Evolutionary conservation across 2,888 invertebrate genomes (phyloP), one percentile per base, ranked within the genome.

Genomic region (Netelia inedita): DNA sequence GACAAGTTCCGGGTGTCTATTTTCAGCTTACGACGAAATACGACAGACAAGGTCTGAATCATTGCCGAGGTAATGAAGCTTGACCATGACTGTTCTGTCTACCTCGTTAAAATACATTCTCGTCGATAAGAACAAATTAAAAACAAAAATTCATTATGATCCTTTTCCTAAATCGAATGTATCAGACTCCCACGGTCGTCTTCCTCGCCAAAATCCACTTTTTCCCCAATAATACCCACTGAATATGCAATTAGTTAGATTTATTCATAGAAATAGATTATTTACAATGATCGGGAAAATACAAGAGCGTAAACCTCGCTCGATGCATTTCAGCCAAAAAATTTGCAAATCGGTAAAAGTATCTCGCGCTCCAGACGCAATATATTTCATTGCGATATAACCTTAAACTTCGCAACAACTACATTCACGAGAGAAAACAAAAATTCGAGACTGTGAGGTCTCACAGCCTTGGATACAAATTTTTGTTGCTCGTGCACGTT

Each of bases 381-480:
- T 46, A 14, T 46, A 14, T 2, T 14, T 46, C 46, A 46, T 46
- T 46, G 14, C 46, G 3, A 46, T 6, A 35, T 6, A 46, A 14
- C 46, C 11, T 46, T 46, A 46, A 46, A 46, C 35, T 35, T 35
- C 8, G 35, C 35, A 35, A 6, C 16, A 21, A 57, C 16, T 2
- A 19, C 8, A 8, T 61, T 14, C 2, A 57, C 41, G 57, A 21
- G n/a, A 10, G 55, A 16, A 59, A 46, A 28, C 6, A 43, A 66
- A 35, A 46, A 50, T 35, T 14, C 14, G 14, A 19, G 57, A 69
- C 46, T 68, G 46, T 59, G 68, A 35, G 68, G 9, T 78, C 55
- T 23, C 16, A 11, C 16, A 69, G 68, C 78, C 78, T 78, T 68
- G 78, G 57, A 69, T 28, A 46, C 21, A 68, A 65, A 76, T 65